Evolutionary conservation across 2,113 vertebrate genomes (phyloP).

Genomic region (Lamprotornis superbus): DNA sequence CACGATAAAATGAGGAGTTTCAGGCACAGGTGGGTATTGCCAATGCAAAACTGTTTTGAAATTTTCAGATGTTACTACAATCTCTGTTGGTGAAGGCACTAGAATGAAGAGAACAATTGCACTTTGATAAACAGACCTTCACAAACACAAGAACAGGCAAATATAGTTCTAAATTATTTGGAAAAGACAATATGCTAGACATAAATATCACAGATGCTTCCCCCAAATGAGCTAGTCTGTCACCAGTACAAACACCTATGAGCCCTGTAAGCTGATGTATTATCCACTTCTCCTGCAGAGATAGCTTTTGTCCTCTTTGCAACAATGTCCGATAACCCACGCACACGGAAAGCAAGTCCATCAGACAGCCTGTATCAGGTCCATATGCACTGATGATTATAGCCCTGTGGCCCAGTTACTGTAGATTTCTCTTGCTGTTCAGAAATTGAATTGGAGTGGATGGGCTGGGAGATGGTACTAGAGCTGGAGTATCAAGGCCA

Average conservation of each 20-base stretch:
- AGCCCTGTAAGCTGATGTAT: not conserved
- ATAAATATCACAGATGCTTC: not conserved
- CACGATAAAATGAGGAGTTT: conserved; percentile 58
- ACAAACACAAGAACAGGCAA: not conserved
- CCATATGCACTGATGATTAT: not conserved
- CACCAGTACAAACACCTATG: not conserved
- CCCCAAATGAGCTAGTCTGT: not conserved
- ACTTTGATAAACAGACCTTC: not conserved
- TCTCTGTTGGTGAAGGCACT: conserved; percentile 60
- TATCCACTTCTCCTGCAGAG: not conserved
- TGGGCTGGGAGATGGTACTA: not conserved
- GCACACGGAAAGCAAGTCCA: not conserved
- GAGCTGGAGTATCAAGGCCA: not conserved
- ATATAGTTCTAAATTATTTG: not conserved
- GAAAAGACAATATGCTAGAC: not conserved
- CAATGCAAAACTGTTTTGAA: conserved; percentile 46
- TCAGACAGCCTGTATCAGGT: not conserved
- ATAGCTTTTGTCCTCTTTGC: not conserved
- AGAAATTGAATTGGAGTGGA: not conserved
- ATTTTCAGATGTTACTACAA: conserved; percentile 54
- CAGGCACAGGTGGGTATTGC: conserved; percentile 30
- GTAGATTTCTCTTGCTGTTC: not conserved
- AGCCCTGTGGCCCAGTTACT: not conserved
- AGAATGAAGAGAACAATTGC: not conserved
- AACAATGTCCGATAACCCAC: not conserved